Evolutionary conservation across 2,113 vertebrate genomes (phyloP).

Genomic region (Phrynosoma blainvillii): DNA sequence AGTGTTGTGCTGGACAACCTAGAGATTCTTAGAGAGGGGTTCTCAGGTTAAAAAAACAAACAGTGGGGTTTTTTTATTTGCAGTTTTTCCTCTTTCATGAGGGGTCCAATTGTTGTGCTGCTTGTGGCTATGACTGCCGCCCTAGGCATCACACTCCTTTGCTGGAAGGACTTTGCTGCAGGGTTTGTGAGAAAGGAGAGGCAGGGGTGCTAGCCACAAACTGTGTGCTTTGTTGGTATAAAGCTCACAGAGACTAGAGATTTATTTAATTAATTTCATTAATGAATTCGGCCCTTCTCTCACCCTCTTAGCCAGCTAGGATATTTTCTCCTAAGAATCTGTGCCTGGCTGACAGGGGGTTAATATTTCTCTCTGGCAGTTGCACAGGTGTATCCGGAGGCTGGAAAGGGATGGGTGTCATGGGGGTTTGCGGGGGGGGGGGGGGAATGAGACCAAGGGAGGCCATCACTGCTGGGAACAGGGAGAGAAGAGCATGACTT

Average conservation of each 20-base stretch:
- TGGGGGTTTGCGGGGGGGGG: background rate
- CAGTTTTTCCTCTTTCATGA: too few relatives aligned
- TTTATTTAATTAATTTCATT: background rate
- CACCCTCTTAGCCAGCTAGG: background rate
- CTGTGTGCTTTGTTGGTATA: background rate
- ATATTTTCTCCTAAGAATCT: background rate
- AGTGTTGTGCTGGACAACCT: too few relatives aligned
- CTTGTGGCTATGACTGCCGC: background rate
- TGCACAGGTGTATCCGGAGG: constrained; percentile 25
- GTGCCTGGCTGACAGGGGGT: background rate
- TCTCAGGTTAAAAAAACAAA: too few relatives aligned
- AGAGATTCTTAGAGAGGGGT: too few relatives aligned
- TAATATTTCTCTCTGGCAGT: background rate
- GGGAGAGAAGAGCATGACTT: background rate
- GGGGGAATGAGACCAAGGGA: background rate
- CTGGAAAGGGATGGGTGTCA: background rate
- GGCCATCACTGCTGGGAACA: background rate
- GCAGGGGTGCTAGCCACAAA: background rate
- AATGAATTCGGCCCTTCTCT: background rate
- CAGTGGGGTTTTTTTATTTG: too few relatives aligned
- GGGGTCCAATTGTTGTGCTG: background rate
- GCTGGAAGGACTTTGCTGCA: background rate
- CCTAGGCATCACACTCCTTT: background rate
- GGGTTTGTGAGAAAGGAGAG: background rate
- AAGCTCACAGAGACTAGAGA: background rate